Base-by-base conservation (phyloP, 2,888 invertebrate genomes). In the Heliconius charithonia region DNA sequence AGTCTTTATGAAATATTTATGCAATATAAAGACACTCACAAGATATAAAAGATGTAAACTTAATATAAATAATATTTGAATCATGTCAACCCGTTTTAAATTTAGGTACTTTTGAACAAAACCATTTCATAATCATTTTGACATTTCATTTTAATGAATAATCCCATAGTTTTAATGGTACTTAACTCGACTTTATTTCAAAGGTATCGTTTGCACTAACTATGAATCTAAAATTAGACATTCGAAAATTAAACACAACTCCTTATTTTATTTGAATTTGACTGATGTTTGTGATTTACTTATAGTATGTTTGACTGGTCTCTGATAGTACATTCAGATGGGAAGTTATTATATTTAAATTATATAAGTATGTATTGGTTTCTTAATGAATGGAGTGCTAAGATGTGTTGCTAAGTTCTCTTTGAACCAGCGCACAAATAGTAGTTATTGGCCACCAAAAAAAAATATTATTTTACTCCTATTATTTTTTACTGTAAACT, bases 1-100 rank as follows among this genome's bases (percentile, higher is more conserved):
- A 75, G 77, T 75, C 67, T 79, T 75, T 78, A 75, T 81, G 76
- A 82, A 79, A 79, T 77, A 81, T 79, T 76, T 79, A 78, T 81
- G 73, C 81, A 79, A 79, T 77, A 81, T 79, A 78, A 71, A 56
- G 19, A n/a, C n/a, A 22, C 27, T 76, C 25, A 70, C n/a, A 45
- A 70, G 37, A n/a, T 62, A 56, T 59, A 12, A 37, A n/a, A 62
- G 73, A 73, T 37, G 22, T 59, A 59, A n/a, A 22, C n/a, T 67
- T n/a, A n/a, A 67, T 19, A 4, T 10, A n/a, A 2, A 29, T 29
- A 29, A 32, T n/a, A 12, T 59, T 59, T 59, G 59, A 10, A n/a
- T 9, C n/a, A 59, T 71, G 13, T 71, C 29, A 19, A 29, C 12
- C 56, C 10, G 4, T 16, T 45, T 56, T 56, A 29, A n/a, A 32